Percentiles rank a stretch among this genome's conserved stretches.
Evolutionary conservation across 2,888 invertebrate species (phyloP).

Genomic region (Drosophila nr. perissopoda): DNA sequence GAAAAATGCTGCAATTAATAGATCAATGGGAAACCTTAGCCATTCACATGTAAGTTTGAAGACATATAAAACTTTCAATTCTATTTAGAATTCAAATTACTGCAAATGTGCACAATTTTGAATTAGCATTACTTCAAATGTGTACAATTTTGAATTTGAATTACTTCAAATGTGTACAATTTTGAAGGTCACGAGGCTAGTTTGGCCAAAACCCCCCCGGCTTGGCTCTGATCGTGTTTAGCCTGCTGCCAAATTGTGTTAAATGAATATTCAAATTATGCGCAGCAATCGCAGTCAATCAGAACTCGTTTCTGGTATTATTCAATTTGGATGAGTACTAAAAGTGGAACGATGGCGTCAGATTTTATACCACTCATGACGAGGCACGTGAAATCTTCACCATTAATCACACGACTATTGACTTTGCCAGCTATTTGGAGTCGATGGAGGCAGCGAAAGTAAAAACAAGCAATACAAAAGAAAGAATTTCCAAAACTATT

Average conservation of each 20-base stretch:
- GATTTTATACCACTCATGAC: not conserved
- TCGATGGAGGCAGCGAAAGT: not conserved
- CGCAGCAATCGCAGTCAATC: not conserved
- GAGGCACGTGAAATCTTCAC: conserved; percentile 6
- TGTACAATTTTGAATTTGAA: not conserved
- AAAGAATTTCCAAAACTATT: not conserved
- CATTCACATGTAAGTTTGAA: conserved; percentile 60
- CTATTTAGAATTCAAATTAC: not conserved
- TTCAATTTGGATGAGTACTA: not conserved
- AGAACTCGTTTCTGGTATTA: conserved; percentile 21
- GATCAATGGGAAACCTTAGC: conserved; percentile 71
- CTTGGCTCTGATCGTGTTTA: not conserved
- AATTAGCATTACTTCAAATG: too few species aligned
- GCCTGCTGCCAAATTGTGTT: not conserved
- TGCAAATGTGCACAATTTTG: not conserved
- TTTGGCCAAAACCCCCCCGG: not conserved
- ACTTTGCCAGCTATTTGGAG: conserved; percentile 2
- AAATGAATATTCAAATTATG: not conserved
- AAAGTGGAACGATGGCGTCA: conserved; percentile 6
- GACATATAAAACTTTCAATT: not conserved
- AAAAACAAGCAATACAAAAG: not conserved
- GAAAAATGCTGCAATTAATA: conserved; percentile 57
- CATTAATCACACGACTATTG: conserved; percentile 11
- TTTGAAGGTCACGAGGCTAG: not conserved
- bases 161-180: not conserved